phyloP scores from a whole-genome alignment of 2,888 invertebrate genomes.

The Blastobasis lacticolella region DNA sequence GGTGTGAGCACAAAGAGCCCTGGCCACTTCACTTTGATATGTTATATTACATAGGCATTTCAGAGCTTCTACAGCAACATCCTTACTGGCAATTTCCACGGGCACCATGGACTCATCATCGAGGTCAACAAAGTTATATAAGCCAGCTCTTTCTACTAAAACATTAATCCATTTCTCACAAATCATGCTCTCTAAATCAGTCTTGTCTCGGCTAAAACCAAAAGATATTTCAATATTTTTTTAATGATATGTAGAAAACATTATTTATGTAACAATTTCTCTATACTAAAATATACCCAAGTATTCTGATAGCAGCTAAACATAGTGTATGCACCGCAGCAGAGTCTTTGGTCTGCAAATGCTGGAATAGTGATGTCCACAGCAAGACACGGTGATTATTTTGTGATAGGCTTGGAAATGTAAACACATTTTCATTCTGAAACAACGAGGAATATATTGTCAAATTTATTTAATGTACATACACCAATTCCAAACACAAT shows the following conservation, averaged over 20 bases:
- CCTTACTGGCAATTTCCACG: slow-evolving; percentile 55
- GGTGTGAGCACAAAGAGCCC: slow-evolving; percentile 70
- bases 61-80: slow-evolving; percentile 82
- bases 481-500: too few species aligned
- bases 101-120: slow-evolving; percentile 44
- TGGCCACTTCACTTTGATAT: slow-evolving; percentile 77
- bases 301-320: slow-evolving; percentile 76
- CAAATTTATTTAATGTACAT: background rate
- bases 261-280: background rate
- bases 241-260: background rate
- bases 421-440: slow-evolving; percentile 68
- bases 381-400: slow-evolving; percentile 69
- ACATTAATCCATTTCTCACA: slow-evolving; percentile 79
- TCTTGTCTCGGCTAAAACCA: slow-evolving; percentile 83
- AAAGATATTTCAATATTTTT: background rate
- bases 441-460: slow-evolving; percentile 19
- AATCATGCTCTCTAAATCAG: slow-evolving; percentile 78
- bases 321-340: slow-evolving; percentile 66
- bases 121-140: slow-evolving; percentile 58
- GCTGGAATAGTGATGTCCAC: slow-evolving; percentile 76
- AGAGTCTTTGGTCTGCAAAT: slow-evolving; percentile 64
- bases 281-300: slow-evolving; percentile 67
- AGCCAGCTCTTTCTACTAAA: slow-evolving; percentile 79
- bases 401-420: slow-evolving; percentile 75
- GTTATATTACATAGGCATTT: slow-evolving; percentile 93